These are phyloP conservation scores for Dastarcus helophoroides DNA, from an alignment of 2,888 invertebrate genomes.

Conservation along the genomic window DNA sequence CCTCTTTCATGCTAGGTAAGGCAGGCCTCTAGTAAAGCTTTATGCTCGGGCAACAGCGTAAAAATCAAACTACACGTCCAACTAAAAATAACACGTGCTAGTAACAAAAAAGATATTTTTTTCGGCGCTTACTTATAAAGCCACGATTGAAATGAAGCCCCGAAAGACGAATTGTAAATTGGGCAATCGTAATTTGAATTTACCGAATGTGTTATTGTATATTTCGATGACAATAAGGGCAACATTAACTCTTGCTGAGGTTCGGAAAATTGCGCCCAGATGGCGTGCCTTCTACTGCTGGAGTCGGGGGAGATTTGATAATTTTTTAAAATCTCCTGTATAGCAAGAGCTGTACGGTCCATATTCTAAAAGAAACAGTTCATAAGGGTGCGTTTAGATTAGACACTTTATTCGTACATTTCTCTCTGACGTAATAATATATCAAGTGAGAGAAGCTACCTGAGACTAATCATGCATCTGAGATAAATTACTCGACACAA, in stretches of 20 bases:
- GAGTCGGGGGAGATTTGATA: conserved; percentile 57
- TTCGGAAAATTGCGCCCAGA: conserved; percentile 62
- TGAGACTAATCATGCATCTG: conserved; percentile 5
- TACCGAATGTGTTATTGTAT: conserved; percentile 31
- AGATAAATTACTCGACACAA: no score
- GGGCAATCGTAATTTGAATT: conserved; percentile 33
- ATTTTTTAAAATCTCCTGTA: conserved; percentile 64
- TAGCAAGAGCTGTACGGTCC: conserved; percentile 69
- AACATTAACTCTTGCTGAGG: conserved; percentile 65
- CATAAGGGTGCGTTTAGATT: no score
- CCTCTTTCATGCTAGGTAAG: conserved; percentile 65
- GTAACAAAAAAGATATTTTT: conserved; percentile 11
- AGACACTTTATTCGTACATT: no score
- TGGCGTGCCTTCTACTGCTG: conserved; percentile 41
- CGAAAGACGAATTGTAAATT: conserved; percentile 54
- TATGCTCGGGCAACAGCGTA: conserved; percentile 46
- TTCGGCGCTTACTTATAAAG: conserved; percentile 48
- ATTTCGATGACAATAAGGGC: conserved; percentile 63
- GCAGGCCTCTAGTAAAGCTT: conserved; percentile 54
- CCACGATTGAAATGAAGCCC: conserved; percentile 62
- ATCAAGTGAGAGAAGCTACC: neutral
- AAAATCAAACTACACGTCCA: conserved; percentile 64
- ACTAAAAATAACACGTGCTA: conserved; percentile 30
- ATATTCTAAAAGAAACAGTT: conserved; percentile 43
- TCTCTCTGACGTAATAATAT: no score